Evolutionary conservation across 2,113 vertebrate genomes (phyloP), one percentile per base, ranked within the genome.

Genomic region (Xiphias gladius): DNA sequence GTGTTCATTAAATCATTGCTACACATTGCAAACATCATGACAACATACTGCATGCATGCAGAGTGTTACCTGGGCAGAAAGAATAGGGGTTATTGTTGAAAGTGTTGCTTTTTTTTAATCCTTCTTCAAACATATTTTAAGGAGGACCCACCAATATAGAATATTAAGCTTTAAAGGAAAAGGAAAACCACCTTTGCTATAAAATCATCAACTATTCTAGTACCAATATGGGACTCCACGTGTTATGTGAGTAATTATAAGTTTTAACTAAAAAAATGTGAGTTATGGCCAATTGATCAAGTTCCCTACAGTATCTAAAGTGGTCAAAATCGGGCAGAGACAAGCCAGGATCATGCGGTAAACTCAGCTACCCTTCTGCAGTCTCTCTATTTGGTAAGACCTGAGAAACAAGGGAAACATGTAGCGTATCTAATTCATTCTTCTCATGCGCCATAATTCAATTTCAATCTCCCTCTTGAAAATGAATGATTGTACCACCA

Each of bases 381-480:
- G 63, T 68, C 30, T 86, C 50, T 68, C 50, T 48, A 65, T 91
- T 81, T 75, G 67, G 86, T 52, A 82, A 84, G 59, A 77, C 76
- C 77, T 62, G 73, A 72, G 61, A 91, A 88, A 93, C 87, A 89
- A 82, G 78, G 43, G 88, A 85, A 83, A 92, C 84, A 76, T 81
- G 73, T 80, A 81, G 85, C 66, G 14, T 77, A 84, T 90, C 88
- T 88, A 92, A 94, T 93, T 92, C 90, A 91, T 94, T 94, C 84
- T 90, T 87, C 83, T 87, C 87, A 82, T 88, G 87, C 85, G 55
- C 73, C 79, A 70, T 93, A 90, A 93, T 93, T 93, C 83, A 89
- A 92, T 91, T 94, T 93, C 84, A 92, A 89, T 89, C 84, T 87
- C 75, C 83, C 75, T 70, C 70, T 86, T 86, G 73, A 90, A 89